Evolutionary conservation across 1,140 invertebrate genomes (phyloP).

Genomic region (Condylostylus longicornis): DNA sequence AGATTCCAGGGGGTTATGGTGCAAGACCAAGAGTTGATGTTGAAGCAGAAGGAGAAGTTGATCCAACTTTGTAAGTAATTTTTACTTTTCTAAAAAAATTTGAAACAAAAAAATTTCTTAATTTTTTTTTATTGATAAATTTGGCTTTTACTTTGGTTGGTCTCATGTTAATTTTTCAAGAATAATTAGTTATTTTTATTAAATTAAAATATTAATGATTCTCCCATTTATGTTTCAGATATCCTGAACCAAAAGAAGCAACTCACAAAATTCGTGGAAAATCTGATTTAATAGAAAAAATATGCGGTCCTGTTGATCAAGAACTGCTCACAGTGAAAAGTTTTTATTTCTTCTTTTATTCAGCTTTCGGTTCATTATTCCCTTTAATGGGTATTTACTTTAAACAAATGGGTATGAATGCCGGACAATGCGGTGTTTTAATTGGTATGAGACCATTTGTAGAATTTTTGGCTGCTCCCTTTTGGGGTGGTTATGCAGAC

Average conservation of each 20-base stretch:
- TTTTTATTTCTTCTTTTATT: slow-evolving; percentile 99
- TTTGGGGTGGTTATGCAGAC: slow-evolving; percentile 93
- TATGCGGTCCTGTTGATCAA: slow-evolving; percentile 71
- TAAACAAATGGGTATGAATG: slow-evolving; percentile 97
- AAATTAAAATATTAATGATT: neutral
- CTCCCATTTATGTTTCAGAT: slow-evolving; percentile 29
- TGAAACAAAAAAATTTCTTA: neutral
- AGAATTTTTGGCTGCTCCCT: slow-evolving; percentile 93
- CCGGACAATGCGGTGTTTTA: slow-evolving; percentile 81
- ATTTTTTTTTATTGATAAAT: neutral
- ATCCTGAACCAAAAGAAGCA: slow-evolving; percentile 69
- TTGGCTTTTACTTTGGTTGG: neutral
- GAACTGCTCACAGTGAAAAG: slow-evolving; percentile 85
- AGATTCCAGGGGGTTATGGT: slow-evolving; percentile 21
- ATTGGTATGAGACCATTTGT: slow-evolving; percentile 90
- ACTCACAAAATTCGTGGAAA: slow-evolving; percentile 77
- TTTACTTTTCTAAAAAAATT: neutral
- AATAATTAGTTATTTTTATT: neutral
- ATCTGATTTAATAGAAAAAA: slow-evolving; percentile 65
- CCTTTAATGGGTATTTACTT: slow-evolving; percentile 97
- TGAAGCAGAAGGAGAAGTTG: slow-evolving; percentile 56
- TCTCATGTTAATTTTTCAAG: neutral
- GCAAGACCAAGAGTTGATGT: slow-evolving; percentile 54
- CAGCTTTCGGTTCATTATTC: slow-evolving; percentile 95
- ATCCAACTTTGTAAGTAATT: slow-evolving; percentile 42